phyloP scores from a whole-genome alignment of 2,888 invertebrate genomes.

The Dryadula phaetusa region DNA sequence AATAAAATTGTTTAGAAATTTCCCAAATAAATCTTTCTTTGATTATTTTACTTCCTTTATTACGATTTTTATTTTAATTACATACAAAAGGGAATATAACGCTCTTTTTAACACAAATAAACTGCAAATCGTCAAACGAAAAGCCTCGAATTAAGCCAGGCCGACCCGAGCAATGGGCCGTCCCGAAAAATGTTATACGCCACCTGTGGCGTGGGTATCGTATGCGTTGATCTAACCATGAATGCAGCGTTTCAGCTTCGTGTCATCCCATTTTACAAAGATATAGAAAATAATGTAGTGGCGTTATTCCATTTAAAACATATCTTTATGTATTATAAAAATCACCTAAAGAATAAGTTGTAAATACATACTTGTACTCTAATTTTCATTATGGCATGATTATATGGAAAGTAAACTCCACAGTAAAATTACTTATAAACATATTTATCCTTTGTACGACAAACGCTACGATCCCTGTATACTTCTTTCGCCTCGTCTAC shows the following conservation, averaged over 20 bases:
- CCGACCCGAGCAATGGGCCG: slow-evolving; percentile 60
- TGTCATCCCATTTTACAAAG: slow-evolving; percentile 54
- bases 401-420: too few species aligned
- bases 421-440: too few species aligned
- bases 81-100: slow-evolving; percentile 54
- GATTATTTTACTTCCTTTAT: not conserved
- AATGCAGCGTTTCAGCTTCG: slow-evolving; percentile 65
- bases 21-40: not conserved
- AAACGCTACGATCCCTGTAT: too few species aligned
- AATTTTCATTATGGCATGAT: too few species aligned
- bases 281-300: slow-evolving; percentile 52
- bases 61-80: slow-evolving; percentile 7
- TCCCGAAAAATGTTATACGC: slow-evolving; percentile 82
- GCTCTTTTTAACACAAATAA: slow-evolving; percentile 76
- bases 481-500: too few species aligned
- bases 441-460: too few species aligned
- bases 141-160: slow-evolving; percentile 72
- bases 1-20: too few species aligned
- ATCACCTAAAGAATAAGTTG: too few species aligned
- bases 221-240: slow-evolving; percentile 80
- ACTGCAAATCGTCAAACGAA: slow-evolving; percentile 68
- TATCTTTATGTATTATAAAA: too few species aligned
- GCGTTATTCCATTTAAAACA: not conserved
- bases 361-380: too few species aligned
- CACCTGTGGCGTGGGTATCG: slow-evolving; percentile 83